phyloP scores from a whole-genome alignment of 2,888 invertebrate genomes.

The Gerosis bhagava region DNA sequence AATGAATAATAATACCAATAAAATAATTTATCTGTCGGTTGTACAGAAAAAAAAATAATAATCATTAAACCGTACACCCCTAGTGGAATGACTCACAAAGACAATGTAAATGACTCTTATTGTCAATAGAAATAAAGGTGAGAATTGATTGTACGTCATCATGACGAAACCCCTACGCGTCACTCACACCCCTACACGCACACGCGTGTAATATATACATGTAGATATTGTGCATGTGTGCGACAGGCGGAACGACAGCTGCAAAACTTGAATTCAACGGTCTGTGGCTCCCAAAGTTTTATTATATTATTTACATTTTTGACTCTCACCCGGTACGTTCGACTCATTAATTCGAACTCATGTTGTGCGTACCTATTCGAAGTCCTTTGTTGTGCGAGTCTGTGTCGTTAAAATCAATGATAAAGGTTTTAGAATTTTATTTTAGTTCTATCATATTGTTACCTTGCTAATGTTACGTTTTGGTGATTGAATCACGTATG shows the following conservation, averaged over 20 bases:
- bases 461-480: too few species aligned
- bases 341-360: constrained; percentile 31
- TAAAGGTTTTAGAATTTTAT: too few species aligned
- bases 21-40: constrained; percentile 40
- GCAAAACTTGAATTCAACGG: constrained; percentile 68
- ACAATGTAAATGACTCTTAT: background rate
- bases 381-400: background rate
- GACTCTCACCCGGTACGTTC: constrained; percentile 30
- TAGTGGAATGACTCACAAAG: constrained; percentile 4
- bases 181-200: constrained; percentile 33
- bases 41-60: constrained; percentile 43
- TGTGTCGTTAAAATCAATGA: too few species aligned
- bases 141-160: constrained; percentile 16
- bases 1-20: constrained; percentile 37
- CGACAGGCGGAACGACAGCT: constrained; percentile 68
- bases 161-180: constrained; percentile 36
- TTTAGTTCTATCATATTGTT: too few species aligned
- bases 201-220: constrained; percentile 38
- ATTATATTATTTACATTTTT: constrained; percentile 46
- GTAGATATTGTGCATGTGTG: constrained; percentile 40
- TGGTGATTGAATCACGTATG: too few species aligned
- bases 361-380: background rate
- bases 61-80: constrained; percentile 40
- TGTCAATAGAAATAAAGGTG: background rate
- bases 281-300: constrained; percentile 68